A percentile compares a stretch with the other conserved stretches of the same genome.
Conservation (phyloP, 2,113 vertebrate genomes). For the Podiceps cristatus region DNA sequence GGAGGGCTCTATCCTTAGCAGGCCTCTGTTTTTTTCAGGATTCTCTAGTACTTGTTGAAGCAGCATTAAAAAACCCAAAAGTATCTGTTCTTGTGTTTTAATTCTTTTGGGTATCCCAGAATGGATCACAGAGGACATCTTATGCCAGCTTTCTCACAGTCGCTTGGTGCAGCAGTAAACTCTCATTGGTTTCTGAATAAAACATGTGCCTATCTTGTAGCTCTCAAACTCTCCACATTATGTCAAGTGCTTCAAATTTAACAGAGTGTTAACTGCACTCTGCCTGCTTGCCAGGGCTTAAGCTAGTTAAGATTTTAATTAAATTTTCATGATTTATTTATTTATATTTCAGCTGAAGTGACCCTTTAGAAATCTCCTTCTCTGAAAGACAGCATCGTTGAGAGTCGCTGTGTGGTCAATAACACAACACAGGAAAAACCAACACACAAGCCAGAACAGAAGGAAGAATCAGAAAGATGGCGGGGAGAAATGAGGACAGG, state of each 20-base stretch:
- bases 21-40: neutral
- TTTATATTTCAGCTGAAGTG: neutral
- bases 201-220: neutral
- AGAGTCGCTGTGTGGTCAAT: neutral
- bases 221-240: constrained; percentile 17
- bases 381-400: neutral
- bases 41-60: neutral
- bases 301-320: neutral
- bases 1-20: neutral
- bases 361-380: neutral
- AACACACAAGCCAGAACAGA: neutral
- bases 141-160: constrained; percentile 37
- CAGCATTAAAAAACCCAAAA: neutral
- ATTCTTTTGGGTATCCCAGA: neutral
- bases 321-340: neutral
- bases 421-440: neutral
- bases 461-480: neutral
- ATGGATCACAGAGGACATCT: neutral
- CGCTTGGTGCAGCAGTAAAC: constrained; percentile 27
- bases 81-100: neutral
- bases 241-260: constrained; percentile 3
- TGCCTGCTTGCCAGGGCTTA: neutral
- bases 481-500: neutral
- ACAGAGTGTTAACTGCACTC: neutral
- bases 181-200: constrained; percentile 51